Evolutionary conservation across 2,888 invertebrate species (phyloP), one percentile per base, ranked within the genome.

Genomic region (Acronicta alni): DNA sequence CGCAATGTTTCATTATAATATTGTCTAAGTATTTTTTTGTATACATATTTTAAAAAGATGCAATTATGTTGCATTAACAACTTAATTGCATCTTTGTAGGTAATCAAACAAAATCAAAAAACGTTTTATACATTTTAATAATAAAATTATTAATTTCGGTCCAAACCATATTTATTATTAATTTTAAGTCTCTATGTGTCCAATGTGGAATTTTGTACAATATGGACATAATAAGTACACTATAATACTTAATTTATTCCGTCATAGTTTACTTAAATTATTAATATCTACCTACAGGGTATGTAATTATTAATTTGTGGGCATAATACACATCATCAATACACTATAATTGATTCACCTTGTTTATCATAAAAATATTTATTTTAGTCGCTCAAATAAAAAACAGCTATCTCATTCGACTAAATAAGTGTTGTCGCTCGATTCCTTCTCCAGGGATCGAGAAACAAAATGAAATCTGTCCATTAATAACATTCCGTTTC

Each of bases 221-320:
- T 68, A 53, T 60, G 61, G 68, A 80, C 68, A 67, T 72, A 46
- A 55, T 48, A 80, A 81, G 80, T 83, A 84, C 80, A 79, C 73
- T 82, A 82, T 82, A 70, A 70, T 88, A 85, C 88, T 88, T 86
- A 79, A 87, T 76, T 88, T 86, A 83, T 83, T 86, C 86, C 84
- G 84, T 86, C 73, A 82, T 81, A 81, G 84, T 30, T 12, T 61
- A 59, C 72, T 77, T n/a, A n/a, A n/a, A n/a, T 76, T 77, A 72
- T 76, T 75, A 75, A 72, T 71, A 72, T 72, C 51, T n/a, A n/a
- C n/a, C n/a, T n/a, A n/a, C n/a, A n/a, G 62, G 72, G 72, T 84
- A 91, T 91, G 91, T 91, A 91, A 92, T 91, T 88, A 84, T 86
- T n/a, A n/a, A n/a, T n/a, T n/a, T n/a, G n/a, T n/a, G n/a, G n/a